phyloP scores from a whole-genome alignment of 1,140 invertebrate genomes.

The Drosophila sp. region DNA sequence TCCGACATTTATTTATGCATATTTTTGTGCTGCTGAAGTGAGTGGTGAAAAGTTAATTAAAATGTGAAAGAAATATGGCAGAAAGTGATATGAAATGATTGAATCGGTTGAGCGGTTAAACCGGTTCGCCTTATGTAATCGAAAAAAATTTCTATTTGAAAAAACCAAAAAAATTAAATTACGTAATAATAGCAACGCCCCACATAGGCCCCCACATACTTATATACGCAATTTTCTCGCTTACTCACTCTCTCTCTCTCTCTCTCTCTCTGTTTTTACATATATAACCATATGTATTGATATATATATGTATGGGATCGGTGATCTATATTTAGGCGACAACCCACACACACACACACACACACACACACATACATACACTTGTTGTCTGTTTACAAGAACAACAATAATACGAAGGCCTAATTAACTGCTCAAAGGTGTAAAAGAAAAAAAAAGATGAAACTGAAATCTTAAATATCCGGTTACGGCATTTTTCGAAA shows the following conservation, averaged over 20 bases:
- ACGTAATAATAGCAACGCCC: conserved; percentile 77
- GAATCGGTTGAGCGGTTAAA: conserved; percentile 10
- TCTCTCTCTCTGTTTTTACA: not conserved
- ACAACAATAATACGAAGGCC: conserved; percentile 49
- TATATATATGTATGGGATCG: conserved; percentile 53
- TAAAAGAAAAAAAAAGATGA: conserved; percentile 37
- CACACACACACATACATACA: conserved; percentile 35
- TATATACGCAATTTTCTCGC: not conserved
- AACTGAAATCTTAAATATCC: conserved; percentile 53
- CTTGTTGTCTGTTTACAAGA: conserved; percentile 72
- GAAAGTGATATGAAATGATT: not conserved
- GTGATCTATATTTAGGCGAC: conserved; percentile 78
- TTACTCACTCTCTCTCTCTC: conserved; percentile 20
- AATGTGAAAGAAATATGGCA: conserved; percentile 6
- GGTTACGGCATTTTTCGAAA: conserved; percentile 67
- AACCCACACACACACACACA: conserved; percentile 62
- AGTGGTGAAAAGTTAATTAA: conserved; percentile 33
- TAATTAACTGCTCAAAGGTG: conserved; percentile 66
- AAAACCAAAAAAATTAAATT: conserved; percentile 58
- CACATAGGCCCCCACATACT: conserved; percentile 39
- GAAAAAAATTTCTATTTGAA: conserved; percentile 37
- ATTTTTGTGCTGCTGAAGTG: conserved; percentile 28
- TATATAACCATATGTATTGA: conserved; percentile 18
- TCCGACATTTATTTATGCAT: conserved; percentile 18
- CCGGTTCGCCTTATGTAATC: conserved; percentile 44